phyloP scores from a whole-genome alignment of 2,797 vertebrate genomes.

The Sebastes jordani region DNA sequence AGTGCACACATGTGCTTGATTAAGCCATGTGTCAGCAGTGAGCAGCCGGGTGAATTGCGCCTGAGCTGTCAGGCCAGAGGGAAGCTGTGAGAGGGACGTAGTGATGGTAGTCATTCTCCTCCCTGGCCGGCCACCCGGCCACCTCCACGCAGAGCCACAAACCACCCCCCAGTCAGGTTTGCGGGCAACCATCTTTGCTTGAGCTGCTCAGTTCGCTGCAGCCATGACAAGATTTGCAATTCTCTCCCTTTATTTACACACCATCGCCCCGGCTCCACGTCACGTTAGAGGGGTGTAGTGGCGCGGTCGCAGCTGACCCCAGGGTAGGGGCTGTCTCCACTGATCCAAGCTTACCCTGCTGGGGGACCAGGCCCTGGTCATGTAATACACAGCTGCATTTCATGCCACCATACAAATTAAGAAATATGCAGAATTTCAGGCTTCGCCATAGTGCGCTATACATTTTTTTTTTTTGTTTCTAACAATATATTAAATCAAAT shows the following conservation, averaged over 20 bases:
- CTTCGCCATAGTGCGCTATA: neutral
- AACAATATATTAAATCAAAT: neutral
- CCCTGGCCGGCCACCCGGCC: conserved; percentile 59
- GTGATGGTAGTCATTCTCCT: conserved; percentile 57
- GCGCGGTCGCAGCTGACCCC: conserved; percentile 88
- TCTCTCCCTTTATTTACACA: conserved; percentile 93
- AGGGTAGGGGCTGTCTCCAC: conserved; percentile 89
- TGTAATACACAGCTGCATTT: conserved; percentile 71
- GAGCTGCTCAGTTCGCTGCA: conserved; percentile 82
- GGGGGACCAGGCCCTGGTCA: conserved; percentile 80
- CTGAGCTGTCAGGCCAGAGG: conserved; percentile 80
- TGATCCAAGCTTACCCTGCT: conserved; percentile 88
- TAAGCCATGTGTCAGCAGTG: conserved; percentile 80
- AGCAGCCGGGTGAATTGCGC: conserved; percentile 82
- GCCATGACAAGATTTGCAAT: conserved; percentile 90
- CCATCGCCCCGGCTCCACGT: conserved; percentile 93
- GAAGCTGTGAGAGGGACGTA: conserved; percentile 63
- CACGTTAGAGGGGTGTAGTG: conserved; percentile 81
- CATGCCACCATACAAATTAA: conserved; percentile 81
- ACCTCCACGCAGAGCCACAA: conserved; percentile 66
- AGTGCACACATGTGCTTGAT: conserved; percentile 58
- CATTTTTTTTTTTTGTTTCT: neutral
- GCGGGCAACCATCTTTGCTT: conserved; percentile 92
- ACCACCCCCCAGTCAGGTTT: conserved; percentile 89
- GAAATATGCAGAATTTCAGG: conserved; percentile 16